Evolutionary conservation across 2,888 invertebrate genomes (phyloP), one percentile per base, ranked within the genome.

Genomic region (Polyommatus icarus): DNA sequence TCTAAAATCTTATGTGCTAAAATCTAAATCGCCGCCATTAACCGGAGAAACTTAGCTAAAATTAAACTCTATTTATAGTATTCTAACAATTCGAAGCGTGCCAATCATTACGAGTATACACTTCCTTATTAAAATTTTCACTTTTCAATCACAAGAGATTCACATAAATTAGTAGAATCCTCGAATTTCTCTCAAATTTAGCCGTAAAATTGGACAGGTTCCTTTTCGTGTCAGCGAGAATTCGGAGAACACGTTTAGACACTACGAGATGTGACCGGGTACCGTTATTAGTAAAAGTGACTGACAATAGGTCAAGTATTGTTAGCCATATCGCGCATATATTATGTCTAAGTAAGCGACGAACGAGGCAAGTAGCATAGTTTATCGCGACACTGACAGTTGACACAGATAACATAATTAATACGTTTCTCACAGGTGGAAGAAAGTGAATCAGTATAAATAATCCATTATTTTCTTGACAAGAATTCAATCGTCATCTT

Each of bases 271-370:
- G 85, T 85, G 82, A 82, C 81, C 80, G 75, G 78, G 81, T 89
- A 82, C 91, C 90, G 92, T 92, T 91, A 91, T 79, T 82, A 82
- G 85, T 84, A 87, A 87, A 88, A 84, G 85, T 83, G 84, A 82
- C 79, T 83, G 88, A 89, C 88, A 88, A 88, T 86, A 82, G 88
- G 87, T 87, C 86, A 87, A 85, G 84, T 82, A 84, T 84, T 82
- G 81, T 84, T 83, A 83, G 83, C 82, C 67, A 83, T 83, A 83
- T 81, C 81, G 81, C 84, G 86, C 85, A 87, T 87, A 87, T 84
- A 85, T 85, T 84, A 83, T 77, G 50, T 82, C 82, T 82, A 86
- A 84, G 83, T 82, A 83, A 83, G 84, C 80, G 79, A 86, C 79
- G 87, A 89, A 83, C 85, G 87, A 80, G 82, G 67, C 75, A 50